phyloP scores from a whole-genome alignment of 2,888 invertebrate species.

The Parnassius apollo region DNA sequence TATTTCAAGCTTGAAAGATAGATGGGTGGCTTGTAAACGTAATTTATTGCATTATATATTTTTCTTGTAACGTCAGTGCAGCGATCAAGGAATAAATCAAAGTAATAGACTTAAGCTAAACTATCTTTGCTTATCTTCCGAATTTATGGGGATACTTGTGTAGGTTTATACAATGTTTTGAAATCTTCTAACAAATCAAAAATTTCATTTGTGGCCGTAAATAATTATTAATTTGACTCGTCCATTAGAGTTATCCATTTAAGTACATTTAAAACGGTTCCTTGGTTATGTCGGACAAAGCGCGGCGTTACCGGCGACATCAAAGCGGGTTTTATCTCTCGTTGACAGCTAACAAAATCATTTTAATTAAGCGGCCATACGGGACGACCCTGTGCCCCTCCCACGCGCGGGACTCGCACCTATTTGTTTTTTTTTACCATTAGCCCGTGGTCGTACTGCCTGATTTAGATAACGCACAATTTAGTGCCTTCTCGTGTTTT shows the following conservation, averaged over 20 bases:
- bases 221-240: constrained; percentile 16
- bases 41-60: constrained; percentile 20
- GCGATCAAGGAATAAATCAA: not conserved
- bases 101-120: constrained; percentile 8
- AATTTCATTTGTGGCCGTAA: constrained; percentile 17
- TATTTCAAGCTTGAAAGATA: constrained; percentile 11
- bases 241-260: constrained; percentile 18
- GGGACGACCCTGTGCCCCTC: constrained; percentile 41
- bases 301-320: constrained; percentile 48
- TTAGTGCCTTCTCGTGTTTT: constrained; percentile 12
- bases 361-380: constrained; percentile 71
- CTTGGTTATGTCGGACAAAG: constrained; percentile 1
- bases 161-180: constrained; percentile 19
- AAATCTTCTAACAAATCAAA: constrained; percentile 20
- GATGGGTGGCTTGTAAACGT: constrained; percentile 14
- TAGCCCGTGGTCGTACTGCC: constrained; percentile 15
- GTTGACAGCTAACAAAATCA: constrained; percentile 80
- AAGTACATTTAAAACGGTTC: constrained; percentile 5
- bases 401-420: constrained; percentile 43
- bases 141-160: constrained; percentile 14
- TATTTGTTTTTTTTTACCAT: constrained; percentile 11
- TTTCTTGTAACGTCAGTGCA: constrained; percentile 9
- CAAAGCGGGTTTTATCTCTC: constrained; percentile 67
- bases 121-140: constrained; percentile 9
- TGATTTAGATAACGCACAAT: constrained; percentile 15